These are phyloP conservation scores for Uloborus diversus DNA, from an alignment of 1,140 invertebrate genomes.

Conservation along the genomic window DNA sequence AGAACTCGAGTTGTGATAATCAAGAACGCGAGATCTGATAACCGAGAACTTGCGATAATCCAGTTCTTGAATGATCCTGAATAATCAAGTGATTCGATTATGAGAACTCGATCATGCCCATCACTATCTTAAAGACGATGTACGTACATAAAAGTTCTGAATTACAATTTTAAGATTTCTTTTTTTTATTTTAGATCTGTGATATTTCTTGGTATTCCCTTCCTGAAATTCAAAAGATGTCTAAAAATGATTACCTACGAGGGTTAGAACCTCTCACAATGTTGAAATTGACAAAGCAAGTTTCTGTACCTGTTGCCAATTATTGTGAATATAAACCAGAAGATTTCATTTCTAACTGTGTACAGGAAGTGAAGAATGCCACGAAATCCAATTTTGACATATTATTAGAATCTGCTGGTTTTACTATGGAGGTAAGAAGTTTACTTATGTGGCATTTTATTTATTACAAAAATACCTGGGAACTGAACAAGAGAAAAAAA, in stretches of 20 bases:
- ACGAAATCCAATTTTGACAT: constrained; percentile 8
- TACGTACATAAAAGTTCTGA: too few relatives aligned
- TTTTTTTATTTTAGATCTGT: constrained; percentile 36
- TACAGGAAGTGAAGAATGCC: constrained; percentile 13
- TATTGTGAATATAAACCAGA: constrained; percentile 8
- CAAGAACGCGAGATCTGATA: too few relatives aligned
- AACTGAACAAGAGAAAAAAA: too few relatives aligned
- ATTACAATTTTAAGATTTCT: too few relatives aligned
- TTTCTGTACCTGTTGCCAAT: neutral
- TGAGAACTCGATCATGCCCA: too few relatives aligned
- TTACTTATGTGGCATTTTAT: neutral
- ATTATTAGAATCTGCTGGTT: constrained; percentile 23
- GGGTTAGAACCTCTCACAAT: constrained; percentile 4
- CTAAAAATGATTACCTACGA: constrained; percentile 9
- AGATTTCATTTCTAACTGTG: neutral
- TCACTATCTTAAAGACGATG: too few relatives aligned
- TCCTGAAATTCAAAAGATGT: constrained; percentile 12
- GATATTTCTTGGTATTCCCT: constrained; percentile 15
- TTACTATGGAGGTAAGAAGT: constrained; percentile 24
- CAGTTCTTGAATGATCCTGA: too few relatives aligned
- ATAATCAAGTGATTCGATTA: too few relatives aligned
- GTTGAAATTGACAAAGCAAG: neutral
- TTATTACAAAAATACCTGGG: too few relatives aligned
- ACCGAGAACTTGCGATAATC: too few relatives aligned
- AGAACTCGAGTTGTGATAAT: too few relatives aligned